These are phyloP conservation scores for Crotophaga sulcirostris DNA, from an alignment of 2,113 vertebrate genomes.

Conservation along the genomic window DNA sequence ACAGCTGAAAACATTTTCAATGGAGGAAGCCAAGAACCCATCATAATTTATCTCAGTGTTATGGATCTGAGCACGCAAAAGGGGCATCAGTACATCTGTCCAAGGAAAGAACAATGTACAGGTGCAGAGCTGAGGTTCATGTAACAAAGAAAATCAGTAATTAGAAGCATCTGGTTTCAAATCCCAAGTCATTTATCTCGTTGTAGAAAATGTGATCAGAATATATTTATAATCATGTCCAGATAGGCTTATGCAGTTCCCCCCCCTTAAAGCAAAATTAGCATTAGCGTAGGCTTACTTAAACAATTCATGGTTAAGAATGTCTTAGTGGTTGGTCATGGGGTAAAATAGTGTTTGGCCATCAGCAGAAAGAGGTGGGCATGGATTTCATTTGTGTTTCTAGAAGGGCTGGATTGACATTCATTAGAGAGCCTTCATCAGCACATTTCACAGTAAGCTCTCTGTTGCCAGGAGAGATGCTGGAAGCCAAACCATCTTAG, in stretches of 20 bases:
- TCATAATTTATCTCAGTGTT: constrained; percentile 79
- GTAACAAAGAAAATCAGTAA: constrained; percentile 46
- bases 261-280: constrained; percentile 17
- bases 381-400: background rate
- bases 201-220: constrained; percentile 61
- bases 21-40: constrained; percentile 74
- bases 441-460: background rate
- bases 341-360: background rate
- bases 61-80: constrained; percentile 66
- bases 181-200: constrained; percentile 60
- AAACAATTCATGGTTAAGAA: background rate
- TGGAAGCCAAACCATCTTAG: background rate
- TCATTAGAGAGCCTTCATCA: background rate
- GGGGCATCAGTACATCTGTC: constrained; percentile 66
- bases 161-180: constrained; percentile 46
- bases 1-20: constrained; percentile 77
- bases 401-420: background rate
- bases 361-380: background rate
- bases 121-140: constrained; percentile 33
- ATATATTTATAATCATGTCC: constrained; percentile 66
- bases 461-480: background rate
- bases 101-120: constrained; percentile 62
- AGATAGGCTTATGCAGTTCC: background rate
- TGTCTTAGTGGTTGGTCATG: background rate
- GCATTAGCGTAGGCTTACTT: background rate